Percentiles rank a stretch among this genome's conserved stretches.
phyloP scores from a whole-genome alignment of 2,113 vertebrate species.

The Stegastes partitus region DNA sequence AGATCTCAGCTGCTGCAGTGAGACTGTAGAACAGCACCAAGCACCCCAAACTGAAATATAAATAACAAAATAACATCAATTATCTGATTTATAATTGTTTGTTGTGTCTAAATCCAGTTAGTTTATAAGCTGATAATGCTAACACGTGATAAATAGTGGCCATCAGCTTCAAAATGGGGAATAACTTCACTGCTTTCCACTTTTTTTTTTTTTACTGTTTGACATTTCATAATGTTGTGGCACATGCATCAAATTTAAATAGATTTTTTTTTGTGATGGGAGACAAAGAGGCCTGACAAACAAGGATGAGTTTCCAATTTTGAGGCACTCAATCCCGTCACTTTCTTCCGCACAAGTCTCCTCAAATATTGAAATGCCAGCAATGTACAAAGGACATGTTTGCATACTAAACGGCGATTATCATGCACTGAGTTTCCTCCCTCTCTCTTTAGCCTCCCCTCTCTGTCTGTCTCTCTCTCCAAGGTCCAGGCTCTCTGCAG shows the following conservation, averaged over 20 bases:
- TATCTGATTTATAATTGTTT: neutral
- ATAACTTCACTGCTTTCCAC: neutral
- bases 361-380: constrained; percentile 61
- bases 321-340: neutral
- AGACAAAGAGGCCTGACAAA: constrained; percentile 6
- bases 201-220: constrained; percentile 15
- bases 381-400: constrained; percentile 61
- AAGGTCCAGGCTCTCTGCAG: constrained; percentile 67
- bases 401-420: constrained; percentile 77
- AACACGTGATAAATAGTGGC: neutral
- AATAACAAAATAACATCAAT: neutral
- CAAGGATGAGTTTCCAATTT: constrained; percentile 1
- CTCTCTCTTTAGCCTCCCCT: constrained; percentile 2
- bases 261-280: neutral
- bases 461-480: constrained; percentile 48
- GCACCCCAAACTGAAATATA: neutral
- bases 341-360: constrained; percentile 12
- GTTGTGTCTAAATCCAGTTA: neutral
- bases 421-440: constrained; percentile 63
- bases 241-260: constrained; percentile 21
- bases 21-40: neutral
- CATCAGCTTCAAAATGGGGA: neutral
- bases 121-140: neutral
- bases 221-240: constrained; percentile 29
- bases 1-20: neutral